Conservation (phyloP, 2,888 invertebrate genomes). For the Pyrrhia umbra region DNA sequence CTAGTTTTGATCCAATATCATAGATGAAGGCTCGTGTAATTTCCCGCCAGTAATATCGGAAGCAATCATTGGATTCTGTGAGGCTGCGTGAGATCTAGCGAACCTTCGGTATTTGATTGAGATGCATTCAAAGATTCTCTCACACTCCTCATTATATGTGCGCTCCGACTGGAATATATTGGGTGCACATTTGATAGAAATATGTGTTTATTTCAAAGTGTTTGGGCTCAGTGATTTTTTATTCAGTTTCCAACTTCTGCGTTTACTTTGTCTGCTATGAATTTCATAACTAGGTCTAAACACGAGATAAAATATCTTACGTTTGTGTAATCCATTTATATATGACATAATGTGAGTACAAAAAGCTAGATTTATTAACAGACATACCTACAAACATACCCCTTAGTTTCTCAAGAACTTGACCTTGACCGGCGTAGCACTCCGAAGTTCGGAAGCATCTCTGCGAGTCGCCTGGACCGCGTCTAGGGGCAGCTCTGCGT, state of each 20-base stretch:
- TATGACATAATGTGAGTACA: too few species aligned
- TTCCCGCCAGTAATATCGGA: constrained; percentile 12
- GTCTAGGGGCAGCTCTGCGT: constrained; percentile 24
- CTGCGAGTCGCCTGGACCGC: constrained; percentile 3
- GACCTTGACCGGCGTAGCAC: constrained; percentile 20
- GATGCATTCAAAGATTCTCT: constrained; percentile 39
- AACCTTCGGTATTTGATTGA: constrained; percentile 12
- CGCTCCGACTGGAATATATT: constrained; percentile 5
- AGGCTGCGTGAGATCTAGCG: constrained; percentile 8
- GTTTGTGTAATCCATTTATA: too few species aligned
- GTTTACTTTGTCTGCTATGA: too few species aligned
- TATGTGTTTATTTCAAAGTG: constrained; percentile 25
- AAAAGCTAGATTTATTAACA: background rate
- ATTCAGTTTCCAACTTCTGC: too few species aligned
- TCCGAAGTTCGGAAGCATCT: constrained; percentile 16
- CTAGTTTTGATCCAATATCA: constrained; percentile 13
- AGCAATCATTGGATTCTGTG: constrained; percentile 37
- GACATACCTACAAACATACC: background rate
- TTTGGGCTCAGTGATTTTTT: too few species aligned
- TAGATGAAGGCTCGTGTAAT: constrained; percentile 10
- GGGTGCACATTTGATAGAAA: constrained; percentile 8
- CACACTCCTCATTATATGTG: constrained; percentile 20
- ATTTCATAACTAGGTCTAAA: too few species aligned
- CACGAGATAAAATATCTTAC: too few species aligned
- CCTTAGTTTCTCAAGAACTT: constrained; percentile 8